These are phyloP conservation scores for Atrichornis clamosus DNA, from an alignment of 2,113 vertebrate genomes.

Conservation along the genomic window DNA sequence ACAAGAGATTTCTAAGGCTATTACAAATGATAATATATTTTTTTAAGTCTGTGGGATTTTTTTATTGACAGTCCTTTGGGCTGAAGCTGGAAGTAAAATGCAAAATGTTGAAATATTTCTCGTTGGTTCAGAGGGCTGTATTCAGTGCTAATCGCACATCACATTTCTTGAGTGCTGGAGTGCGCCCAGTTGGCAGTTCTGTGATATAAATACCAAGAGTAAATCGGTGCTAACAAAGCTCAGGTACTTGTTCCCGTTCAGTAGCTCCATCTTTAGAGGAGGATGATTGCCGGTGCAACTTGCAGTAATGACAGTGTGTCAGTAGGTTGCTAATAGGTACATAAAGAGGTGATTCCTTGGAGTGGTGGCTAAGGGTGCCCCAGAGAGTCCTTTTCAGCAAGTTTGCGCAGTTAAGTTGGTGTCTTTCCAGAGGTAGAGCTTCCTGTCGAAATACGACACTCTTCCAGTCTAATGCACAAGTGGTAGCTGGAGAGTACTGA, in stretches of 20 bases:
- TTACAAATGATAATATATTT: constrained; percentile 29
- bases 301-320: constrained; percentile 2
- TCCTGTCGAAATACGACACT: neutral
- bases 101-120: neutral
- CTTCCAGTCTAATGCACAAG: neutral
- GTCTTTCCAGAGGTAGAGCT: neutral
- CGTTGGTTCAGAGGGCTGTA: neutral
- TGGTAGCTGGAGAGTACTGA: neutral
- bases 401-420: neutral
- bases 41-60: neutral
- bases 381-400: neutral
- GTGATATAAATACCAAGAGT: neutral
- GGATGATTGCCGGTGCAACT: neutral
- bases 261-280: constrained; percentile 19
- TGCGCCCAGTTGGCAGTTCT: constrained; percentile 19
- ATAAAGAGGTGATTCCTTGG: constrained; percentile 11
- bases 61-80: constrained; percentile 27
- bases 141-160: neutral
- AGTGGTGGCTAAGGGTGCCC: neutral
- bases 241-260: constrained; percentile 11
- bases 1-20: neutral
- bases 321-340: neutral
- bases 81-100: constrained; percentile 10
- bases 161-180: neutral
- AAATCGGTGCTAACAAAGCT: constrained; percentile 35